These are phyloP conservation scores for Cylas formicarius DNA, from an alignment of 1,140 invertebrate species.

Conservation along the genomic window DNA sequence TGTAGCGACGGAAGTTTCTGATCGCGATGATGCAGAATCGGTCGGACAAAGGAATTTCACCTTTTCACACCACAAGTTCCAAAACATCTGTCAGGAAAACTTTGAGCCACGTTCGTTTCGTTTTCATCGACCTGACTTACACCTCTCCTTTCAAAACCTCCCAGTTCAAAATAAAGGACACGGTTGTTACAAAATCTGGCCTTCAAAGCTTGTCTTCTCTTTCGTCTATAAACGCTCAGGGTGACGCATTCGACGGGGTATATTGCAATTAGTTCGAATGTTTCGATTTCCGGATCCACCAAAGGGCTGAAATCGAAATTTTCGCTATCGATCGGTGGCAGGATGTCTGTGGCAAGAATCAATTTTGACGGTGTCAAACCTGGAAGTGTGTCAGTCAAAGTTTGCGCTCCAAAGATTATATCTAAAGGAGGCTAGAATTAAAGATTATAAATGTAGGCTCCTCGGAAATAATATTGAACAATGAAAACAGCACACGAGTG, in stretches of 20 bases:
- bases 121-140: constrained; percentile 35
- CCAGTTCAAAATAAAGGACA: constrained; percentile 47
- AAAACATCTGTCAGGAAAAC: constrained; percentile 41
- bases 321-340: constrained; percentile 35
- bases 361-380: constrained; percentile 51
- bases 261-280: constrained; percentile 50
- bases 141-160: constrained; percentile 40
- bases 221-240: constrained; percentile 50
- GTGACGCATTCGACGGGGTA: constrained; percentile 51
- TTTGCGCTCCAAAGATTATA: too few relatives aligned
- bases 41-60: constrained; percentile 41
- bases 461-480: too few relatives aligned
- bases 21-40: constrained; percentile 43
- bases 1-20: constrained; percentile 48
- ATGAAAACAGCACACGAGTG: too few relatives aligned
- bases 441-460: too few relatives aligned
- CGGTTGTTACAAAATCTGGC: constrained; percentile 46
- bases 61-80: constrained; percentile 50
- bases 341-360: constrained; percentile 48
- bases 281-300: constrained; percentile 49
- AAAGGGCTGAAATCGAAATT: constrained; percentile 36
- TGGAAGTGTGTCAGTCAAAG: too few relatives aligned
- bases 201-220: constrained; percentile 48
- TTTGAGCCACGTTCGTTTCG: constrained; percentile 2
- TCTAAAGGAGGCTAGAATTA: too few relatives aligned